Conservation (phyloP, 2,113 vertebrate species). For the Gallinago undulata region DNA sequence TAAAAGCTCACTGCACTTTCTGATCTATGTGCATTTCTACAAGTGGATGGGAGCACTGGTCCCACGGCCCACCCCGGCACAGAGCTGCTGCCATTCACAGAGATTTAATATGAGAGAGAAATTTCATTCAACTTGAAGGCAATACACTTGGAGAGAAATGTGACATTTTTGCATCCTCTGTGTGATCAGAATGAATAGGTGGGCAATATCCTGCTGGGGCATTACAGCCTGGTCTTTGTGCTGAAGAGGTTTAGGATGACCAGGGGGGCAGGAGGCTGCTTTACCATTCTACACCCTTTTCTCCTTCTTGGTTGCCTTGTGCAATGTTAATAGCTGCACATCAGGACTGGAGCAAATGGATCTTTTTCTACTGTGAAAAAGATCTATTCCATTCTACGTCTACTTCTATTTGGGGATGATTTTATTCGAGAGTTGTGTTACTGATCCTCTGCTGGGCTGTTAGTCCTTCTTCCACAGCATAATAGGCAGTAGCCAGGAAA, state of each 20-base stretch:
- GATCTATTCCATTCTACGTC: not conserved
- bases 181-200: not conserved
- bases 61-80: not conserved
- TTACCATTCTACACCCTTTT: not conserved
- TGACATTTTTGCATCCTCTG: not conserved
- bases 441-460: not conserved
- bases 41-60: not conserved
- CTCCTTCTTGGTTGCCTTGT: not conserved
- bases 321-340: not conserved
- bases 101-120: not conserved
- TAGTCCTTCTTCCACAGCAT: not conserved
- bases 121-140: not conserved
- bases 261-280: not conserved
- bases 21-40: not conserved
- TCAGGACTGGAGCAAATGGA: not conserved
- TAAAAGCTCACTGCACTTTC: not conserved
- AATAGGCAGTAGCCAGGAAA: not conserved
- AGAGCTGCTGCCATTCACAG: not conserved
- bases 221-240: not conserved
- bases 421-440: not conserved
- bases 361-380: not conserved
- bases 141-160: not conserved
- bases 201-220: not conserved
- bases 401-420: not conserved
- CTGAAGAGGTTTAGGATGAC: not conserved